These are phyloP conservation scores for Acestrorhynchus altus DNA, from an alignment of 2,797 vertebrate genomes.

Conservation along the genomic window DNA sequence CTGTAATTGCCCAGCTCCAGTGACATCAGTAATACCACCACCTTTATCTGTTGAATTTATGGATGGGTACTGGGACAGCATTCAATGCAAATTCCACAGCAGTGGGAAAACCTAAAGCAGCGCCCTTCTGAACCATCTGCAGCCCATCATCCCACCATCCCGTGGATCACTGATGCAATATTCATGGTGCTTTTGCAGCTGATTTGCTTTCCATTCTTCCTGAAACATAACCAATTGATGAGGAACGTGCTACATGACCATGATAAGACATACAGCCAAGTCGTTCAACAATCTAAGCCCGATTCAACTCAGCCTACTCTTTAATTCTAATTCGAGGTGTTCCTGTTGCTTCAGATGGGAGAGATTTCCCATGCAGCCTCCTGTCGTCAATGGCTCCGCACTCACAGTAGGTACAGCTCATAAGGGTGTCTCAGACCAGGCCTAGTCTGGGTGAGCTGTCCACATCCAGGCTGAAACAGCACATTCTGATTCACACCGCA, in stretches of 20 bases:
- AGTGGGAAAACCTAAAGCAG: slow-evolving; percentile 29
- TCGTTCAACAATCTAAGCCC: slow-evolving; percentile 38
- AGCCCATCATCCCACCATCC: slow-evolving; percentile 35
- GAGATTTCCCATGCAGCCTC: neutral
- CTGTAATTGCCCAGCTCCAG: slow-evolving; percentile 7
- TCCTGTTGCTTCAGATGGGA: slow-evolving; percentile 28
- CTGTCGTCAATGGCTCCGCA: neutral
- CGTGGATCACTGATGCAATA: slow-evolving; percentile 53
- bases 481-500: neutral
- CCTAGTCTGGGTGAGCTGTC: neutral
- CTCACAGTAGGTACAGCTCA: neutral
- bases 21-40: slow-evolving; percentile 6
- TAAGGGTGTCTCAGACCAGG: neutral
- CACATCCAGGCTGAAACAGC: neutral
- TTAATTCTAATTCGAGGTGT: slow-evolving; percentile 40
- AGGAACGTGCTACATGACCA: slow-evolving; percentile 31
- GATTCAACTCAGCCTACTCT: slow-evolving; percentile 39
- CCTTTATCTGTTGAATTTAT: slow-evolving; percentile 50
- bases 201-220: slow-evolving; percentile 52
- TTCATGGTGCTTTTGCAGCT: slow-evolving; percentile 51
- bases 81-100: slow-evolving; percentile 49
- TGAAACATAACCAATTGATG: slow-evolving; percentile 41
- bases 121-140: slow-evolving; percentile 37
- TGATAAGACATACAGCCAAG: neutral
- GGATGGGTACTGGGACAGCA: slow-evolving; percentile 32